A percentile compares a stretch with the other conserved stretches of the same genome.
Evolutionary conservation across 2,888 invertebrate species (phyloP).

Genomic region (Noctua janthe): DNA sequence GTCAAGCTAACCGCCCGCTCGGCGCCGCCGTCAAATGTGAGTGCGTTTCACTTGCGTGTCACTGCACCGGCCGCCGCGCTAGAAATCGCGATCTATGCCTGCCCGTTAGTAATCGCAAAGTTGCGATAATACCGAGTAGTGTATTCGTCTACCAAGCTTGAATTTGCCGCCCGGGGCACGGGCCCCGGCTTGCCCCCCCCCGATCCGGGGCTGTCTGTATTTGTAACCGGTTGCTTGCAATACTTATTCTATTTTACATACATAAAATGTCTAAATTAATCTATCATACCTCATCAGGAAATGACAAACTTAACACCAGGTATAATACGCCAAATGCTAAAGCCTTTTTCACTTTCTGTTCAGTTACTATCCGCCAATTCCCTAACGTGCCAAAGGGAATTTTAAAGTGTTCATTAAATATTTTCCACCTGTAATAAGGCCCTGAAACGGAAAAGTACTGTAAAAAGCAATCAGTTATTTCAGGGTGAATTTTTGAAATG

Average conservation of each 20-base stretch:
- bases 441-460: slow-evolving; percentile 89
- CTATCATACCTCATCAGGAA: slow-evolving; percentile 86
- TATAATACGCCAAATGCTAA: slow-evolving; percentile 90
- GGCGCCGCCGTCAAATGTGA: too few species aligned
- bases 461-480: slow-evolving; percentile 7
- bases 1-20: too few species aligned
- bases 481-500: neutral
- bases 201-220: neutral
- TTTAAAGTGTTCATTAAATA: slow-evolving; percentile 92
- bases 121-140: too few species aligned
- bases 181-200: too few species aligned
- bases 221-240: neutral
- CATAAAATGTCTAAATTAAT: neutral
- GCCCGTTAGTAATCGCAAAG: too few species aligned
- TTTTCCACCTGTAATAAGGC: slow-evolving; percentile 95
- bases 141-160: too few species aligned
- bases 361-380: slow-evolving; percentile 90
- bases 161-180: too few species aligned
- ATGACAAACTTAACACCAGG: slow-evolving; percentile 89
- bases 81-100: too few species aligned
- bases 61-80: too few species aligned
- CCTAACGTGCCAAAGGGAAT: slow-evolving; percentile 89
- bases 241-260: neutral
- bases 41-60: too few species aligned
- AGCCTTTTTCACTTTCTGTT: slow-evolving; percentile 91